Evolutionary conservation across 2,113 vertebrate genomes (phyloP), one percentile per base, ranked within the genome.

Genomic region (Anguilla japonica): DNA sequence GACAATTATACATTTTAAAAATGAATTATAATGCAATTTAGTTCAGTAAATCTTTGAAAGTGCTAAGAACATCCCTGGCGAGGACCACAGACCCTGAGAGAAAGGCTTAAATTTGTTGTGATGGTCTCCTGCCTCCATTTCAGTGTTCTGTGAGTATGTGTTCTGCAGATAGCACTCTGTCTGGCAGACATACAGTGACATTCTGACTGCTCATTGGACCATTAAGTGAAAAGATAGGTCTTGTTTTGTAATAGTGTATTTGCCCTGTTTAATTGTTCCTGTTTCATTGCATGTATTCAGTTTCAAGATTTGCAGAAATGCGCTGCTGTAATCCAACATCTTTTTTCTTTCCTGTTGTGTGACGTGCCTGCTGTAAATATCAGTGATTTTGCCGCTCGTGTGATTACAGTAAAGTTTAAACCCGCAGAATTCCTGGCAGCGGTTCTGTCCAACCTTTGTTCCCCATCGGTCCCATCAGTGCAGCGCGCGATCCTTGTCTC

Each of bases 401-500:
- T 79, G 82, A 86, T 86, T 86, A 81, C 41, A 63, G 79, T 81
- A 79, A 40, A 81, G 67, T 86, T 82, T 46, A 5, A 26, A 14
- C 83, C 71, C 57, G 7, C 82, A 86, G 71, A 46, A 86, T 82
- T 41, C 40, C 57, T 43, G 79, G 57, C 26, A 81, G 40, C 43
- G 85, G 41, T 79, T 67, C 81, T 63, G 79, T 80, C 29, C 85
- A 88, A 90, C 87, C 84, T 87, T 88, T 88, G 85, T 90, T 88
- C 89, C 88, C 88, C 79, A 83, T 43, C 87, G 88, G 85, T 91
- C 91, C 87, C 89, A 92, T 88, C 41, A 89, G 91, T 89, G 88
- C 92, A 92, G 91, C 81, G 91, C 81, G 91, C 92, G 90, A 89
- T 91, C 87, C 92, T 92, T 53, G 84, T 89, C 88, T 88, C 87